A percentile compares a stretch with the other conserved stretches of the same genome.
Evolutionary conservation across 2,888 invertebrate genomes (phyloP).

Genomic region (Odontomyia ornata): DNA sequence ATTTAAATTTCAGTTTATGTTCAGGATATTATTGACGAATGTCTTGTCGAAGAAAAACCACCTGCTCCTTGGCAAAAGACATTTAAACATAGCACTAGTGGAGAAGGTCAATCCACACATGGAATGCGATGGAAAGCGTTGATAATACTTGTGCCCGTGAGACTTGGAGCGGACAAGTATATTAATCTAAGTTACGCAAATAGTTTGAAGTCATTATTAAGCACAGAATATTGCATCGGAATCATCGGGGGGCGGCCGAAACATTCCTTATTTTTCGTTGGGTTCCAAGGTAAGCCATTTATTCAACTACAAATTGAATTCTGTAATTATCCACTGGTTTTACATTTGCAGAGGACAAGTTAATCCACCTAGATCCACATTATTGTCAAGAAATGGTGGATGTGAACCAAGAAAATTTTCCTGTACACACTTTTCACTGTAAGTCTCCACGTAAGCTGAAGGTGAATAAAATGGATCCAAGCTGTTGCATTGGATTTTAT

Average conservation of each 20-base stretch:
- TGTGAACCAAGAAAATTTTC: slow-evolving; percentile 81
- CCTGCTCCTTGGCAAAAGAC: slow-evolving; percentile 52
- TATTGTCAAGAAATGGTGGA: slow-evolving; percentile 92
- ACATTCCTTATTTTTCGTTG: slow-evolving; percentile 93
- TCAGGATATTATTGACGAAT: slow-evolving; percentile 77
- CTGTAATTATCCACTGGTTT: background rate
- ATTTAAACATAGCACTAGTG: slow-evolving; percentile 30
- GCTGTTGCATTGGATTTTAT: slow-evolving; percentile 91
- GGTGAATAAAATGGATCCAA: slow-evolving; percentile 88
- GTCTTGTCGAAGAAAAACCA: slow-evolving; percentile 64
- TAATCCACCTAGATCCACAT: slow-evolving; percentile 94
- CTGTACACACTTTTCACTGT: slow-evolving; percentile 84
- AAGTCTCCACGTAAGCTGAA: slow-evolving; percentile 85
- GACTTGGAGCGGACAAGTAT: slow-evolving; percentile 82
- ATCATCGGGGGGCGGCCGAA: slow-evolving; percentile 93
- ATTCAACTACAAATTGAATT: no score
- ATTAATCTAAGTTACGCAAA: slow-evolving; percentile 86
- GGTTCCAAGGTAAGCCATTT: slow-evolving; percentile 76
- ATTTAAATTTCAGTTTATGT: slow-evolving; percentile 76
- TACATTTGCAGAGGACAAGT: slow-evolving; percentile 74
- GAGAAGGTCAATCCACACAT: slow-evolving; percentile 5
- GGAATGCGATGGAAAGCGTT: slow-evolving; percentile 74
- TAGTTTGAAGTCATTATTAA: slow-evolving; percentile 81
- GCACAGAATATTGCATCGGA: slow-evolving; percentile 85
- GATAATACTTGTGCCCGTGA: slow-evolving; percentile 83